phyloP scores from a whole-genome alignment of 2,888 invertebrate genomes.

The Osmoderma eremita region DNA sequence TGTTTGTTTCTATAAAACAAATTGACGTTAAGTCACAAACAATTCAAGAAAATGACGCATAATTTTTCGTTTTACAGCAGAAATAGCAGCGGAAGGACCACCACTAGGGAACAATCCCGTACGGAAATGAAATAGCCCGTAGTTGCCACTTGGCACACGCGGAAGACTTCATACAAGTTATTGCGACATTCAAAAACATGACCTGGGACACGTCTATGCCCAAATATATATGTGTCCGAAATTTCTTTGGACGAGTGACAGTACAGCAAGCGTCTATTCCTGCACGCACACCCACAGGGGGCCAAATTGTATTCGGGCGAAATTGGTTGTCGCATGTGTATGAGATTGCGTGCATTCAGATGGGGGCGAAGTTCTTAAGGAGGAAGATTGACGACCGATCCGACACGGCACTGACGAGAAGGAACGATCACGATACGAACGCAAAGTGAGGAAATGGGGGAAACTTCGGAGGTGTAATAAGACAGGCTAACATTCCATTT shows the following conservation, averaged over 20 bases:
- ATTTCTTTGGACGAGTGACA: conserved; percentile 17
- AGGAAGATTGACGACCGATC: conserved; percentile 37
- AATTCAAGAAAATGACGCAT: conserved; percentile 14
- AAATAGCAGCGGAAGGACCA: not conserved
- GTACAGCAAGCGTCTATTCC: not conserved
- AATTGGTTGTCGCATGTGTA: conserved; percentile 46
- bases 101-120: conserved; percentile 10
- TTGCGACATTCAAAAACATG: conserved; percentile 40
- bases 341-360: conserved; percentile 43
- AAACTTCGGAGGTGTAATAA: conserved; percentile 34
- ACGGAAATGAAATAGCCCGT: conserved; percentile 22
- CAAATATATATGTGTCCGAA: conserved; percentile 19
- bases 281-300: not conserved
- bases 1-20: not conserved
- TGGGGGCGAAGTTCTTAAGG: conserved; percentile 17
- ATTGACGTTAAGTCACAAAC: not conserved
- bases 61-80: conserved; percentile 13
- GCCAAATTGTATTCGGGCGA: conserved; percentile 43
- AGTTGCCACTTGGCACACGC: conserved; percentile 8
- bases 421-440: conserved; percentile 24
- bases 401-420: conserved; percentile 32
- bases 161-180: conserved; percentile 9
- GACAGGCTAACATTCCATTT: conserved; percentile 28
- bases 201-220: conserved; percentile 35
- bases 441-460: conserved; percentile 40